Evolutionary conservation across 2,797 vertebrate species (phyloP), one percentile per base, ranked within the genome.

Genomic region (Halcyon leucocephala): DNA sequence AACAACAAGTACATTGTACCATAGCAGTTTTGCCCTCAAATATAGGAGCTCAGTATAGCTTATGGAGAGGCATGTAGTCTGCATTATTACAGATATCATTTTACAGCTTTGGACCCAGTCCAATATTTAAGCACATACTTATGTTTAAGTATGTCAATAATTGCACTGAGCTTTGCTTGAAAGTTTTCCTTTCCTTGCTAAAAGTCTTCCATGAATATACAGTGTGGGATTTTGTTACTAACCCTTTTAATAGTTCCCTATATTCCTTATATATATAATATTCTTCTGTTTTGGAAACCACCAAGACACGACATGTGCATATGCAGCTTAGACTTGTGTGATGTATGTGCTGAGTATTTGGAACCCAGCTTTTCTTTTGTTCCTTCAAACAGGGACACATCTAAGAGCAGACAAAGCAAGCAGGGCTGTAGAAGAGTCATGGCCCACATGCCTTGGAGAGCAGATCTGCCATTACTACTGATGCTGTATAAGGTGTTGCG

Each of bases 271-370:
- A 52, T 51, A 17, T 51, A 51, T 51, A 52, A 31, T 31, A 70
- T 31, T 77, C 35, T 42, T 71, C 60, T 80, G 13, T 37, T 74
- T 74, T 80, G 65, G n/a, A 90, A 89, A 10, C 26, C 19, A 58
- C 26, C 0, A 1, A 0, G 4, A 14, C 1, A 4, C 2, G 2
- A n/a, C 1, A 1, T 0, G 0, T 29, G 18, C 1, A 0, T 22
- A 20, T 41, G 54, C 12, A 65, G 26, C 25, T 22, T 39, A 48
- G 28, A 28, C 66, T 35, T 35, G 26, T 31, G 41, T 15, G 39
- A n/a, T 82, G 12, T 24, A 9, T 41, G n/a, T 24, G 18, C 22
- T 62, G 13, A 57, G 24, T 58, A 12, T 79, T 71, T 80, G 44
- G 35, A 48, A 54, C 41, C 22, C 44, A 42, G 16, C 21, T 41